Evolutionary conservation across 2,113 vertebrate species (phyloP).

Genomic region (Lutjanus erythropterus): DNA sequence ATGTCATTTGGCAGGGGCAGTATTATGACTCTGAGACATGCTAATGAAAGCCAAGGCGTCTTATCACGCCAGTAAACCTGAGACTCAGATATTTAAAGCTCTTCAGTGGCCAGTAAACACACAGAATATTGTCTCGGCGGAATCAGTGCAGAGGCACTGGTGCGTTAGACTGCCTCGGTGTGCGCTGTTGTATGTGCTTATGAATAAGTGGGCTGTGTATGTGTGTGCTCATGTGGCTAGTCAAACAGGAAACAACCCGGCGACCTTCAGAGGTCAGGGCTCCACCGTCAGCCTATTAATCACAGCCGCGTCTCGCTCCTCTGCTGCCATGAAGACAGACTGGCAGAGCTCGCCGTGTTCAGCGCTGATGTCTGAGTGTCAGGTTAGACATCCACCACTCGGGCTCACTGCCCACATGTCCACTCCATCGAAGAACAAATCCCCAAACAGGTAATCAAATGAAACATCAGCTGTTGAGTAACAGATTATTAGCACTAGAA

Average conservation of each 20-base stretch:
- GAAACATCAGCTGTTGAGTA: conserved; percentile 15
- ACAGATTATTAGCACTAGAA: conserved; percentile 14
- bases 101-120: conserved; percentile 58
- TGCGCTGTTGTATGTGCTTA: conserved; percentile 32
- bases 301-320: conserved; percentile 55
- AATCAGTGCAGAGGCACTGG: conserved; percentile 39
- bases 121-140: conserved; percentile 28
- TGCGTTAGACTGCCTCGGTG: conserved; percentile 54
- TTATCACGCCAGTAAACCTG: conserved; percentile 45
- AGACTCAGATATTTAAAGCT: conserved; percentile 41
- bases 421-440: conserved; percentile 22
- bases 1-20: conserved; percentile 24
- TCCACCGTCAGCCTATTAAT: conserved; percentile 64
- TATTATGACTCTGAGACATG: conserved; percentile 46
- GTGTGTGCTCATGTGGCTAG: conserved; percentile 47
- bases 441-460: conserved; percentile 45
- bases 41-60: conserved; percentile 50
- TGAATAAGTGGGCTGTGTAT: conserved; percentile 41
- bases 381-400: conserved; percentile 55
- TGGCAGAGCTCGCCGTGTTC: conserved; percentile 40
- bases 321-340: conserved; percentile 35
- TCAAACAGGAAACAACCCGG: conserved; percentile 69
- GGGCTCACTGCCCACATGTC: conserved; percentile 47
- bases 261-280: conserved; percentile 74
- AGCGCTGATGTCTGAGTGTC: conserved; percentile 48